phyloP scores from a whole-genome alignment of 2,888 invertebrate genomes.

The Meiosimyza platycephala region DNA sequence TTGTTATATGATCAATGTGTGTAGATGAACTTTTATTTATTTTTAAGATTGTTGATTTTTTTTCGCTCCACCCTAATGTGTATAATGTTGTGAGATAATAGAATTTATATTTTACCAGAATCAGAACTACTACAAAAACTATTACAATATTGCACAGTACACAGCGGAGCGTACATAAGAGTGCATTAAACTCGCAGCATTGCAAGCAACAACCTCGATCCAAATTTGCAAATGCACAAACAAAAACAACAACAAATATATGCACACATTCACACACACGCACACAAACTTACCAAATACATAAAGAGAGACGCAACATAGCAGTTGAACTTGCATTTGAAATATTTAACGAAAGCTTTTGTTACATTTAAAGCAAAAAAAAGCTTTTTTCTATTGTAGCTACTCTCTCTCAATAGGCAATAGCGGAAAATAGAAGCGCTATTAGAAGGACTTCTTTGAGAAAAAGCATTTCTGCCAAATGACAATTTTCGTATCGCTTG shows the following conservation, averaged over 20 bases:
- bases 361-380: conserved; percentile 27
- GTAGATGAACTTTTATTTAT: too few species aligned
- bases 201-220: conserved; percentile 67
- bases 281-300: conserved; percentile 9
- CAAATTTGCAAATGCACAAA: conserved; percentile 60
- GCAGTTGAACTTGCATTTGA: conserved; percentile 23
- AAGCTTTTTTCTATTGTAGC: conserved; percentile 26
- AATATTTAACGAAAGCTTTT: conserved; percentile 26
- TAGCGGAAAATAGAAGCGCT: too few species aligned
- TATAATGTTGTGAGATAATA: background rate
- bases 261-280: conserved; percentile 27
- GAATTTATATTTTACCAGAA: conserved; percentile 12
- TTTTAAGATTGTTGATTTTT: too few species aligned
- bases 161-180: conserved; percentile 29
- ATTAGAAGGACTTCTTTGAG: too few species aligned
- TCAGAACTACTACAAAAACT: conserved; percentile 8
- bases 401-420: too few species aligned
- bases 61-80: too few species aligned
- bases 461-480: too few species aligned
- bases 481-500: too few species aligned
- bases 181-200: conserved; percentile 55
- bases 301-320: background rate
- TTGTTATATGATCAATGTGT: too few species aligned
- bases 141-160: conserved; percentile 1
- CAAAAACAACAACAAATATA: conserved; percentile 40